phyloP scores from a whole-genome alignment of 2,113 vertebrate genomes.

The Psilopsiagon aymara region DNA sequence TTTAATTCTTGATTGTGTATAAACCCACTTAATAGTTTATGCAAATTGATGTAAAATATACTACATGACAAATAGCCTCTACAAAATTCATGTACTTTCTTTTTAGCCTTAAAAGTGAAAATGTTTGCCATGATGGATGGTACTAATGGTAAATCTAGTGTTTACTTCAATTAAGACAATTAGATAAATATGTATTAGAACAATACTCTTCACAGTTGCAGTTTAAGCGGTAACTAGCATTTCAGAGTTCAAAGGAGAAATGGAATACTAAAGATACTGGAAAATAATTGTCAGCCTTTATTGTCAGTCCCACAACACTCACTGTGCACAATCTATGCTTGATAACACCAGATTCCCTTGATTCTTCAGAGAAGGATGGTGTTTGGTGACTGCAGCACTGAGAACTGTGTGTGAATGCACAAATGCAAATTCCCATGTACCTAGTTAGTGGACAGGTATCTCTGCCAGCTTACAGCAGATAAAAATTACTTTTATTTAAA shows the following conservation, averaged over 20 bases:
- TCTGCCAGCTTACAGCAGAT: background rate
- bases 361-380: background rate
- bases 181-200: background rate
- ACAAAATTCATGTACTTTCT: background rate
- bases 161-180: background rate
- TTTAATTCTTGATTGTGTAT: background rate
- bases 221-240: background rate
- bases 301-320: background rate
- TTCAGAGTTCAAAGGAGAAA: background rate
- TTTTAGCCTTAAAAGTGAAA: background rate
- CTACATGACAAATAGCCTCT: background rate
- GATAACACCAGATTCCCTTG: background rate
- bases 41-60: background rate
- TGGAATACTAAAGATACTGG: background rate
- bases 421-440: background rate
- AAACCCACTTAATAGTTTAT: background rate
- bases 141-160: background rate
- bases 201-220: background rate
- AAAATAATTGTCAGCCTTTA: background rate
- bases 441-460: background rate
- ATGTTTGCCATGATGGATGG: background rate
- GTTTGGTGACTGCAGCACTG: background rate
- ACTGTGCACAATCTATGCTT: background rate
- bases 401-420: fast-evolving
- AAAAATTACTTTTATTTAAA: background rate